Base-by-base conservation (phyloP, 2,888 invertebrate genomes). In the Dimorphilus gyrociliatus region DNA sequence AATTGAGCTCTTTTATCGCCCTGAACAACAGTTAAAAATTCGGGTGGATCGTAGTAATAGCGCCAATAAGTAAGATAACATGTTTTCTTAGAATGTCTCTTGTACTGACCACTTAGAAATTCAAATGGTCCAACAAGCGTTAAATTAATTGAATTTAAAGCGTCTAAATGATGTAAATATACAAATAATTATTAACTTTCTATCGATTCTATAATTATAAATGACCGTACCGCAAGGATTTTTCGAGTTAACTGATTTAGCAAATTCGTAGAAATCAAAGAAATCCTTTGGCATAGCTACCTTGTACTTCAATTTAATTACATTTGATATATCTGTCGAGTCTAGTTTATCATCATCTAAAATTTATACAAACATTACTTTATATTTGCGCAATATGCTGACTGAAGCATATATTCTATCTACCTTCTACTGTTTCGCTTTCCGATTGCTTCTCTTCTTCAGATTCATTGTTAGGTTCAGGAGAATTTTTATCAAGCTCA, bases 21-120 rank as follows among this genome's bases (percentile, higher is more conserved):
- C 31, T 38, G 44, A 12, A 65, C 40, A 12, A 65, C 53, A 16
- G 67, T 66, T 65, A 84, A 81, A 60, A 88, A 81, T 63, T 92
- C 90, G 7, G 92, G 90, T 7, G 86, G 82, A 67, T 94, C 92
- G 60, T 78, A 84, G 55, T 72, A 84, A 63, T 79, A 90, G 45
- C 92, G 72, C 79, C 82, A 86, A 55, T 88, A 84, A 7, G 74
- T 63, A 27, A 84, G 68, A 54, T 76, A 80, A 34, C 36, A 72
- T 65, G 37, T 73, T 69, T 35, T 70, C 18, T 44, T 41, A 34
- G 48, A 48, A 25, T 43, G 41, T 7, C 46, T 42, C 32, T 51
- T 53, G 19, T 58, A 44, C 35, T 52, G 50, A 5, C 60, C 63
- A 7, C 55, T 50, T 10, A 90, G 59, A 30, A 82, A 72, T 60